Base-by-base conservation (phyloP, 2,888 invertebrate genomes). In the Osmoderma eremita region DNA sequence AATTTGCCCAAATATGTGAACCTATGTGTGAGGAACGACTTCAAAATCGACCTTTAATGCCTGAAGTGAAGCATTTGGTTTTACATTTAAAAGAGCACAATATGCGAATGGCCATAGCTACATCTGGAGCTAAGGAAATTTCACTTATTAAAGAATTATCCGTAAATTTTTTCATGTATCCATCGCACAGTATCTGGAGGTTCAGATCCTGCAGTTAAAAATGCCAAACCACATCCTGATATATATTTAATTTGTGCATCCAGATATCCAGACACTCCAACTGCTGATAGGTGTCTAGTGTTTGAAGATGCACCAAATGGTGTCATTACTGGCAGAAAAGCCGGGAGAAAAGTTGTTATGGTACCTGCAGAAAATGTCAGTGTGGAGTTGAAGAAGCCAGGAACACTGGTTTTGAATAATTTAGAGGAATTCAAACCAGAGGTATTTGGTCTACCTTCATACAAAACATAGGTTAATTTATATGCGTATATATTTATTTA, bases 221-320 rank as follows among this genome's bases (percentile, higher is more conserved):
- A 84, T 50, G 90, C 91, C 12, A 91, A 92, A 82, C 91, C 91
- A 3, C 84, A 84, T 45, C 91, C 91, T 0, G 90, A 91, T 78
- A 88, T 88, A 69, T 92, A 89, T 78, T 79, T 88, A 13, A 84
- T 90, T 6, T 86, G 87, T 74, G 88, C 88, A 1, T 80, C 82
- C n/a, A 78, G 89, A 64, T 91, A 90, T 78, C 78, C 83, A 0
- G 86, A 86, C 70, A 77, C 83, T 56, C 85, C 86, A 1, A 75
- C 82, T 72, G 81, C 85, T 13, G 75, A 77, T 45, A 70, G 78
- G 86, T 85, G 86, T 70, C 79, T 88, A 54, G 88, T 88, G 13
- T 88, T 88, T 77, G 90, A 90, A 79, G 90, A 90, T 79, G 87
- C 90, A 1, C 85, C 86, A 1, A 88, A 88, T 78, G 90, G 90